These are phyloP conservation scores for Blastobasis adustella DNA, from an alignment of 2,888 invertebrate genomes.

Conservation along the genomic window DNA sequence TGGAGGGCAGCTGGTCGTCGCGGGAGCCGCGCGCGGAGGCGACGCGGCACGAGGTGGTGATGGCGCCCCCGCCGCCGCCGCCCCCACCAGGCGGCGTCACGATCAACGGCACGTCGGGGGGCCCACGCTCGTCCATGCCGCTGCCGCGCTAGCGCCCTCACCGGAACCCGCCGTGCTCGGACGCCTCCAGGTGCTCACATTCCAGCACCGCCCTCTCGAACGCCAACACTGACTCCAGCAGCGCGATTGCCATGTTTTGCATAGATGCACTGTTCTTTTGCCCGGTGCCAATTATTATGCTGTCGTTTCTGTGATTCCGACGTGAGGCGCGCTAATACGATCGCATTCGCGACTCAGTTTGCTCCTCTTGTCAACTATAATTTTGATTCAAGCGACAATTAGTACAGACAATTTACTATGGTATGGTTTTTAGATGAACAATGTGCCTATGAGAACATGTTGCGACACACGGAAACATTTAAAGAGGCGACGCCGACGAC, in stretches of 20 bases:
- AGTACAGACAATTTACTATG: conserved; percentile 22
- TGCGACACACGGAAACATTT: no score
- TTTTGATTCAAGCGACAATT: conserved; percentile 22
- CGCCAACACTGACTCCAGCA: conserved; percentile 64
- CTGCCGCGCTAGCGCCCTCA: conserved; percentile 73
- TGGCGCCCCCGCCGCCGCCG: conserved; percentile 40
- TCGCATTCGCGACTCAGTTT: background rate
- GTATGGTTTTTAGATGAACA: conserved; percentile 42
- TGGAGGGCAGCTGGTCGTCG: conserved; percentile 59
- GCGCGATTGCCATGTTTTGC: conserved; percentile 69
- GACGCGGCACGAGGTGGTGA: conserved; percentile 57
- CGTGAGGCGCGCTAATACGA: background rate
- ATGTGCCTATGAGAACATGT: conserved; percentile 1
- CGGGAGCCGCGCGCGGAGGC: conserved; percentile 59
- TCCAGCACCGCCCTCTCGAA: conserved; percentile 64
- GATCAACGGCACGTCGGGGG: conserved; percentile 65
- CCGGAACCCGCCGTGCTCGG: conserved; percentile 67
- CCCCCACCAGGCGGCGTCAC: conserved; percentile 52
- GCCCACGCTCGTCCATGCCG: conserved; percentile 75
- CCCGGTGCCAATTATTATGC: background rate
- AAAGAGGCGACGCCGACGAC: conserved; percentile 7
- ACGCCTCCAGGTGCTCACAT: conserved; percentile 64
- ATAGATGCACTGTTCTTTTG: conserved; percentile 44
- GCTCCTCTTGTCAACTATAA: no score
- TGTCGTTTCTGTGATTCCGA: background rate